Conservation (phyloP, 2,797 vertebrate genomes). For the Alauda arvensis region DNA sequence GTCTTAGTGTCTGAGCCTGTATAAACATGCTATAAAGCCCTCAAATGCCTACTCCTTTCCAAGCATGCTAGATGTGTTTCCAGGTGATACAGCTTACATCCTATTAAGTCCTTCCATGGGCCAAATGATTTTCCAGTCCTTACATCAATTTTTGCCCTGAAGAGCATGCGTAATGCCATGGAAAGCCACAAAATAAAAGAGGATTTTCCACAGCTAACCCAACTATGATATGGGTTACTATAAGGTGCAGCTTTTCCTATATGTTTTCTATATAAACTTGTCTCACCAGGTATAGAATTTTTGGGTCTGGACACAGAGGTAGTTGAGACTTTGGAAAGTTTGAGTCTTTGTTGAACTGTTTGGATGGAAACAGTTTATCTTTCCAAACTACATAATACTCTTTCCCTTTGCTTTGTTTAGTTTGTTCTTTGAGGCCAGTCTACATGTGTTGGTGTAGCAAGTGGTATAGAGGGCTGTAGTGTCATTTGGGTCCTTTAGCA, state of each 20-base stretch:
- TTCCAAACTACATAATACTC: background rate
- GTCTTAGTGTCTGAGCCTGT: background rate
- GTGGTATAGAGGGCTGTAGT: background rate
- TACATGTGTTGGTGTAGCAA: background rate
- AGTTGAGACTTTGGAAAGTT: background rate
- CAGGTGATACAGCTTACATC: background rate
- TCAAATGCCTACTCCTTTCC: background rate
- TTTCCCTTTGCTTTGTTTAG: background rate
- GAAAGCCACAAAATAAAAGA: background rate
- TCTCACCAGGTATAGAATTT: accelerated
- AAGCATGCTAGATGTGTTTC: background rate
- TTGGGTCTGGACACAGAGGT: background rate
- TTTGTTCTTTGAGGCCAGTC: background rate
- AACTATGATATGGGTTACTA: background rate
- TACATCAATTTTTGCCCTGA: background rate
- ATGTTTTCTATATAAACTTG: background rate
- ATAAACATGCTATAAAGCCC: background rate
- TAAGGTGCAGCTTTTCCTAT: background rate
- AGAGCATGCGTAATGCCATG: background rate
- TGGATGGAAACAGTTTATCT: background rate
- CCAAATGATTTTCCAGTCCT: background rate
- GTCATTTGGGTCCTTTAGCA: background rate
- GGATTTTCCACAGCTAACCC: background rate
- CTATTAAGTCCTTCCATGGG: background rate
- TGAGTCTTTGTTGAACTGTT: background rate